A percentile compares a stretch with the other conserved stretches of the same genome.
Conservation (phyloP, 2,113 vertebrate species). For the Lophotis ruficrista region DNA sequence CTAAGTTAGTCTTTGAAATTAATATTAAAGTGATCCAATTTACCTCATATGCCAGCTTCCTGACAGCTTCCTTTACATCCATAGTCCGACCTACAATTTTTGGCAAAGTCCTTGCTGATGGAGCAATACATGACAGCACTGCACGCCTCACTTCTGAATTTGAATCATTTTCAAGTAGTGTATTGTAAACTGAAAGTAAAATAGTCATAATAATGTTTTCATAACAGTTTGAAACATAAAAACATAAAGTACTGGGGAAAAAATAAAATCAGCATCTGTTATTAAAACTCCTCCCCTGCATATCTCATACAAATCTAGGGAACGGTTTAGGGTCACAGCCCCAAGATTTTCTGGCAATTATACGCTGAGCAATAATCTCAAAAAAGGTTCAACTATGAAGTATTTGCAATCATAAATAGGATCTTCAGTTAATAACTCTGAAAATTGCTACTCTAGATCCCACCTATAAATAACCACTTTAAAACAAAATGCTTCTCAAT, state of each 20-base stretch:
- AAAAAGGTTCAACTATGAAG: background rate
- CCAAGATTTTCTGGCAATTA: background rate
- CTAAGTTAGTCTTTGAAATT: background rate
- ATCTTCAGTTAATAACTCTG: background rate
- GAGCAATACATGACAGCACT: constrained; percentile 91
- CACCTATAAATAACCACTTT: background rate
- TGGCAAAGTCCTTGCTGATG: constrained; percentile 84
- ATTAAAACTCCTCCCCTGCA: background rate
- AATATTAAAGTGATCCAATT: background rate
- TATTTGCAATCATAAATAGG: background rate
- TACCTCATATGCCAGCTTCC: constrained; percentile 93
- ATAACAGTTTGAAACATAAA: background rate
- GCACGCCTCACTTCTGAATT: constrained; percentile 92
- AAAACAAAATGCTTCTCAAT: background rate
- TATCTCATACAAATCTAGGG: background rate
- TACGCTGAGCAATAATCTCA: background rate
- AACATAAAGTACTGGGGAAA: background rate
- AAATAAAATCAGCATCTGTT: background rate
- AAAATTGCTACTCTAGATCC: background rate
- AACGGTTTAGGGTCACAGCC: background rate
- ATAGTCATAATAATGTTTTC: background rate
- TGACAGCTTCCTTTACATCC: constrained; percentile 90
- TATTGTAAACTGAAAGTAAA: constrained; percentile 82
- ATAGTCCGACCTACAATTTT: constrained; percentile 89
- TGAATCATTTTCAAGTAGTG: constrained; percentile 89